A percentile compares a stretch with the other conserved stretches of the same genome.
Conservation (phyloP, 1,140 invertebrate genomes). For the Drosophila tani region DNA sequence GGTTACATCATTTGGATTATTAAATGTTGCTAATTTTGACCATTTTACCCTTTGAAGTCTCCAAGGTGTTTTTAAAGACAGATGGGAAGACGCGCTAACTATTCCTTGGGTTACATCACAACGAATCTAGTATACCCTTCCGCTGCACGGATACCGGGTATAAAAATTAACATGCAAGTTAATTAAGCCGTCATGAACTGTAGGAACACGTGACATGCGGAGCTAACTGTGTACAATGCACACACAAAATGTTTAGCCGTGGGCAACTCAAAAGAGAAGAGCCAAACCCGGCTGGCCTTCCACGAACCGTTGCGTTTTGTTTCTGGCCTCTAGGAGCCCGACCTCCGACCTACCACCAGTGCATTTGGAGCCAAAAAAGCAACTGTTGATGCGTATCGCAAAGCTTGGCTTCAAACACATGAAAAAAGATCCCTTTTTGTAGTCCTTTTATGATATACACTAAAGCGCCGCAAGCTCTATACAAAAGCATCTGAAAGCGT, state of each 20-base stretch:
- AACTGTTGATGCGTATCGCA: constrained; percentile 8
- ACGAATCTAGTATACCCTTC: background rate
- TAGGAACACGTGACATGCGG: constrained; percentile 16
- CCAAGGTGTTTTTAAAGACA: background rate
- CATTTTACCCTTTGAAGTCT: background rate
- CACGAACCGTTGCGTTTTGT: constrained; percentile 1
- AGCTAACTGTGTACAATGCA: background rate
- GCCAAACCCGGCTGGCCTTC: background rate
- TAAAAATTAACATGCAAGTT: constrained; percentile 7
- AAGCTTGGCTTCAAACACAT: background rate
- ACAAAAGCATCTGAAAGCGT: background rate
- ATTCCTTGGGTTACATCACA: background rate
- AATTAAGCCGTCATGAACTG: constrained; percentile 21
- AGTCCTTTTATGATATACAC: background rate
- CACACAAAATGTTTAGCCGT: constrained; percentile 7
- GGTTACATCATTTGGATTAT: too few species aligned
- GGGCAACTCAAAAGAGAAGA: constrained; percentile 10
- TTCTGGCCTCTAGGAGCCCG: constrained; percentile 3
- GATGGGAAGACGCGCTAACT: too few species aligned
- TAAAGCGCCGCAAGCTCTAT: background rate
- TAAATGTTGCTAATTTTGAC: too few species aligned
- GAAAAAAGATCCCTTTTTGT: background rate
- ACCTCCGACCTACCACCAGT: background rate
- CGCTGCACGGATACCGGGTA: background rate
- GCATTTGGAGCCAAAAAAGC: too few species aligned